Evolutionary conservation across 2,888 invertebrate genomes (phyloP), one percentile per base, ranked within the genome.

Genomic region (Priocnemis perturbator): DNA sequence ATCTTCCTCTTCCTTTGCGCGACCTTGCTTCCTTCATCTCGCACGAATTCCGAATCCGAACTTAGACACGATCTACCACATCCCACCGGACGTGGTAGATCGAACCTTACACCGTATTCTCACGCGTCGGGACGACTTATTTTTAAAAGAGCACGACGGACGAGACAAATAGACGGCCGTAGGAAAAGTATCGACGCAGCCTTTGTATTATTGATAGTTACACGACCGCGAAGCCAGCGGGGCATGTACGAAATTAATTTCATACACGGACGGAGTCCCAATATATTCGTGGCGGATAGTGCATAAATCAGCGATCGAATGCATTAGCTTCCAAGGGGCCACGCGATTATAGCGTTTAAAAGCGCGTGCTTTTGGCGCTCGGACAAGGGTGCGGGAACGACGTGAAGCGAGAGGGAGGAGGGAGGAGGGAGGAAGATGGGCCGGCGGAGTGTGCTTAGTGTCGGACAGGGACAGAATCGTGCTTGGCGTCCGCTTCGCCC

Each of bases 251-350:
- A 86, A 88, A 87, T 86, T 87, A 87, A 88, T 86, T 87, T 86
- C 83, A 82, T 84, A 86, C 85, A 82, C 84, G 30, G 56, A 37
- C 17, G 17, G 30, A 57, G 56, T 30, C 15, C 37, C 37, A 37
- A 87, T 86, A 85, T 84, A 84, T 85, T 84, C 79, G 77, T 74
- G 66, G 74, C 67, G 82, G 75, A 79, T 79, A 86, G 85, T 85
- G 82, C 83, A 86, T 88, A 88, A 86, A 88, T 88, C 86, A 87
- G 77, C 67, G 79, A 88, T 88, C 85, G 87, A 87, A 87, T 85
- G 84, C 84, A 83, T 86, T 85, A 83, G 83, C 85, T 83, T 79
- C 81, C 77, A 78, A 76, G 74, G 74, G 77, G 67, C 77, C 71
- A 69, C 69, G 74, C 79, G 82, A 83, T 79, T 83, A 79, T 78